Percentiles rank a stretch among this genome's conserved stretches.
phyloP scores from a whole-genome alignment of 2,113 vertebrate genomes.

The Apeltes quadracus region DNA sequence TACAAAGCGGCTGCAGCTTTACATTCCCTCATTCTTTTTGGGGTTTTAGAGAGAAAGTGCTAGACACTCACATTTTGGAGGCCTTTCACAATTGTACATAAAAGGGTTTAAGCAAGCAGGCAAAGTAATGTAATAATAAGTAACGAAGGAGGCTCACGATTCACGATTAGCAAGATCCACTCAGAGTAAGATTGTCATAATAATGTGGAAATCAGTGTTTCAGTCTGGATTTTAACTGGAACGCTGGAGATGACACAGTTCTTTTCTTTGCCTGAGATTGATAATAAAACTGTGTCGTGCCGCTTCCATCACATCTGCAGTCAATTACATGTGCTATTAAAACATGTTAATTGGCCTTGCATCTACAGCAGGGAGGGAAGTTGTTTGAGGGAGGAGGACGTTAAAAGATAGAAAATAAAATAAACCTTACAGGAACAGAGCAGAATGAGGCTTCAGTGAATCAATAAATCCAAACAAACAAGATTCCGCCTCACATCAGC shows the following conservation, averaged over 20 bases:
- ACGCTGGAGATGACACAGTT: background rate
- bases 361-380: background rate
- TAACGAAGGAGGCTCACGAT: slow-evolving; percentile 5
- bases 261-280: background rate
- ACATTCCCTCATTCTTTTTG: background rate
- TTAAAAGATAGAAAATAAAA: background rate
- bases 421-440: background rate
- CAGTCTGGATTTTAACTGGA: background rate
- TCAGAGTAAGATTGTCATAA: background rate
- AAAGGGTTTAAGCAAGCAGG: background rate
- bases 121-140: background rate
- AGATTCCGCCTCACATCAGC: slow-evolving; percentile 22
- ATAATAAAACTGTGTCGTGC: background rate
- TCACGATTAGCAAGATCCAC: background rate
- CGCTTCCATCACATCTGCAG: slow-evolving; percentile 19
- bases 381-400: slow-evolving; percentile 20
- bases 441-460: slow-evolving; percentile 7
- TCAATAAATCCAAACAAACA: slow-evolving; percentile 42
- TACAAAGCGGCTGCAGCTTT: slow-evolving; percentile 26
- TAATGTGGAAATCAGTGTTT: background rate
- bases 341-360: slow-evolving; percentile 42
- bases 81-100: background rate
- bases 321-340: slow-evolving; percentile 48
- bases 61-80: background rate
- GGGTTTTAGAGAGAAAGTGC: slow-evolving; percentile 7